Evolutionary conservation across 2,113 vertebrate species (phyloP), one percentile per base, ranked within the genome.

Genomic region (Pogonocichla stellata): DNA sequence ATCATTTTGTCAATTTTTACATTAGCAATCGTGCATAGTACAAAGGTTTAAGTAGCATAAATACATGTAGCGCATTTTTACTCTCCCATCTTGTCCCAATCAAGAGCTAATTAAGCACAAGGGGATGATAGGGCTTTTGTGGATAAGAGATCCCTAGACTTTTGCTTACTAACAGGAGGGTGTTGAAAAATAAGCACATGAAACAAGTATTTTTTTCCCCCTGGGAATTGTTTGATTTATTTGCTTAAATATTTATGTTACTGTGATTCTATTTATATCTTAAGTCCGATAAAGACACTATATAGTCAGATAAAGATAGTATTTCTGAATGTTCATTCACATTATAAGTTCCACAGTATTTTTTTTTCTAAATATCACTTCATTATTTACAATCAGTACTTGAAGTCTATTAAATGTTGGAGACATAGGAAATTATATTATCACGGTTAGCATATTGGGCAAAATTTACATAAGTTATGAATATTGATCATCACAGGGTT

Each of bases 181-280:
- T 87, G 43, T n/a, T 94, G 60, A 91, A 54, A 83, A 86, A 45
- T 62, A 94, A 80, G 28, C 77, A 43, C 26, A 14, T 64, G 40
- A 94, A 94, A 85, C 6, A 60, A 82, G 42, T 67, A 11, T 6
- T 29, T 38, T 25, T 53, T 56, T 69, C 23, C 17, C 26, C 14
- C 12, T 7, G 54, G 31, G 54, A 75, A 53, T 67, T 58, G 70
- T 90, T 92, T 73, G 77, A 90, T 88, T 93, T 14, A 60, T 94
- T 94, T 94, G 19, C 57, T 71, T 91, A 80, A 80, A 77, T 91
- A 86, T 50, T 92, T 87, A 70, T 92, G 38, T 47, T 58, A 58
- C 14, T 92, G 50, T 73, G 72, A 18, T 80, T 84, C 47, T 84
- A 2, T 89, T 94, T 74, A 11, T 86, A 33, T 22, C 75, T 6